These are phyloP conservation scores for Myiagra hebetior DNA, from an alignment of 2,113 vertebrate species.

Conservation along the genomic window DNA sequence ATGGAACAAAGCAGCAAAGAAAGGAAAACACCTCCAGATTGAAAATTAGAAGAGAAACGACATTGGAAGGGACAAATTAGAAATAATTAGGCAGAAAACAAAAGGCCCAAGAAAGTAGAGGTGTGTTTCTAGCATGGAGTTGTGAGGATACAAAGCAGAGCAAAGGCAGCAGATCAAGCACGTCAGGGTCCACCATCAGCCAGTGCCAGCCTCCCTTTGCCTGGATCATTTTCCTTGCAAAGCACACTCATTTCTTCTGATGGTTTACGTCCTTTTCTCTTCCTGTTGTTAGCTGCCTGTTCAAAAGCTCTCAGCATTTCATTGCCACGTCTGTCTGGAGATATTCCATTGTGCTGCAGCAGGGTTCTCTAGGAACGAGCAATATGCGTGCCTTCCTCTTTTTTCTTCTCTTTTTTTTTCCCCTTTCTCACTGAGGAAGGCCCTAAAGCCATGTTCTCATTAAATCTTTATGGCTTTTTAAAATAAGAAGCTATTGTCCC, in stretches of 20 bases:
- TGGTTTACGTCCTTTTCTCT: background rate
- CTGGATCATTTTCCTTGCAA: conserved; percentile 41
- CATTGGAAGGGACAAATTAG: background rate
- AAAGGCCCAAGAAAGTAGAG: background rate
- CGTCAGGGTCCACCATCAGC: fast-evolving
- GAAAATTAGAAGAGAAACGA: background rate
- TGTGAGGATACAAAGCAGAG: background rate
- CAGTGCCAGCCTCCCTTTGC: background rate
- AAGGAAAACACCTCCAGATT: background rate
- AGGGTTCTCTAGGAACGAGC: background rate
- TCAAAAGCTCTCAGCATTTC: conserved; percentile 31
- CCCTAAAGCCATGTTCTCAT: conserved; percentile 62
- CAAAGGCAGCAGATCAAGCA: background rate
- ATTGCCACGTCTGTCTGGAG: conserved; percentile 34
- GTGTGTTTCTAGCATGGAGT: background rate
- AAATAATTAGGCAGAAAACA: background rate
- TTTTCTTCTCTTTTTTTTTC: background rate
- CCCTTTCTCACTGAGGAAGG: conserved; percentile 5
- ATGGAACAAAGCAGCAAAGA: background rate
- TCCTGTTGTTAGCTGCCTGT: conserved; percentile 27
- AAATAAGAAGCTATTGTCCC: conserved; percentile 56
- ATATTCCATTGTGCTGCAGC: conserved; percentile 42
- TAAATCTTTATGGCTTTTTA: conserved; percentile 64
- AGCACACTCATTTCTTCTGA: conserved; percentile 22
- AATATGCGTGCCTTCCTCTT: background rate